Evolutionary conservation across 2,888 invertebrate genomes (phyloP), one percentile per base, ranked within the genome.

Genomic region (Aphodius sticticus): DNA sequence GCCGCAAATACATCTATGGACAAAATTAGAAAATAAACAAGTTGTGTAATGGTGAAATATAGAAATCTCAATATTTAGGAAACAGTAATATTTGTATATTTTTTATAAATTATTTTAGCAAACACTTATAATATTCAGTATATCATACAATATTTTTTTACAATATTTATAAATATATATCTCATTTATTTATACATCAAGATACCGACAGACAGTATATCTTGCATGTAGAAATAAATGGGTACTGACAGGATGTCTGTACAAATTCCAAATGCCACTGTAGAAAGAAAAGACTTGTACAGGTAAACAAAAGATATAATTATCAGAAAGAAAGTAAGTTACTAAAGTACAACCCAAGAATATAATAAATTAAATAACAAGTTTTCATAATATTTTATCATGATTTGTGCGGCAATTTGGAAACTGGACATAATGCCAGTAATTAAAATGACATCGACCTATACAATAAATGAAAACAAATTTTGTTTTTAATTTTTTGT

Each of bases 71-170:
- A 26, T 77, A 72, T 74, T 77, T 77, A 77, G 80, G 76, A 76
- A 77, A 78, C 76, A 75, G 75, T 77, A 78, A 77, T 75, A 70
- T 53, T 77, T 69, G 72, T 72, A 74, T 70, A 16, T 70, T 36
- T 75, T 79, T 79, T 77, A 76, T 72, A 79, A 79, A 79, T 72
- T 76, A 78, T 81, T 76, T 79, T 80, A 77, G 78, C 77, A 79
- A 81, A 81, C 80, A 75, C 78, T 81, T 81, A 81, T 71, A 38
- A 79, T 81, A 80, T 26, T 78, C 77, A 80, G 79, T 78, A 77
- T 81, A 81, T 80, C 72, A 80, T 79, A 82, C 81, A 81, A 78
- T 77, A 26, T 80, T 77, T 80, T 76, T 78, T 76, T 80, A 80
- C 79, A 80, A 72, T 70, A 76, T 80, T 77, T 78, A 76, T 79